Conservation (phyloP, 2,888 invertebrate genomes). For the Ectemnius lituratus region DNA sequence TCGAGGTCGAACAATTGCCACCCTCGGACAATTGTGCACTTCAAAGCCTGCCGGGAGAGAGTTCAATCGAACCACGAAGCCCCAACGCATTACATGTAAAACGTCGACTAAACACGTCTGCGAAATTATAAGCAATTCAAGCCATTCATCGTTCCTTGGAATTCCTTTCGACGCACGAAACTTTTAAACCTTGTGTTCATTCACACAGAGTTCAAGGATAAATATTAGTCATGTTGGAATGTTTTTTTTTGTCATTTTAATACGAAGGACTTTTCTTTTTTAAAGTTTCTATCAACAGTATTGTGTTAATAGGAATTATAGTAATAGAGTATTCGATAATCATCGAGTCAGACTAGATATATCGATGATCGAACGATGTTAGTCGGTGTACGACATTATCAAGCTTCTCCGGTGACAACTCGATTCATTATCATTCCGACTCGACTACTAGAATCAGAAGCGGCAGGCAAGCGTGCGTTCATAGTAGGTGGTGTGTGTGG, state of each 20-base stretch:
- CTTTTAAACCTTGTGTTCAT: not conserved
- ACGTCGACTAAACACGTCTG: not conserved
- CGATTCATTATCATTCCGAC: slow-evolving; percentile 41
- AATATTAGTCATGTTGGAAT: too few species aligned
- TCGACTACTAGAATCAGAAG: slow-evolving; percentile 30
- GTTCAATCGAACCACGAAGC: not conserved
- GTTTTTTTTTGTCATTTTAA: too few species aligned
- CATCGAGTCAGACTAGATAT: too few species aligned
- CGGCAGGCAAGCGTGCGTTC: slow-evolving; percentile 7
- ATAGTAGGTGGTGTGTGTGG: slow-evolving; percentile 43
- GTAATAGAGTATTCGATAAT: too few species aligned
- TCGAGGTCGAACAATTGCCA: not conserved
- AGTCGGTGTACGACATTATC: not conserved
- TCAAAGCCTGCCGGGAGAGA: not conserved
- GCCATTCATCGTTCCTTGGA: not conserved
- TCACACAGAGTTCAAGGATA: not conserved
- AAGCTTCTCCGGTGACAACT: slow-evolving; percentile 14
- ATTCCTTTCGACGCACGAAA: not conserved
- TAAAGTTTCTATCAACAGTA: too few species aligned
- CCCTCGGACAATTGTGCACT: not conserved
- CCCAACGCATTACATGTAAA: not conserved
- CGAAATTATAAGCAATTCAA: not conserved
- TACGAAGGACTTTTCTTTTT: too few species aligned
- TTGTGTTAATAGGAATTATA: too few species aligned
- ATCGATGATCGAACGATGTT: not conserved